A percentile compares a stretch with the other conserved stretches of the same genome.
phyloP scores from a whole-genome alignment of 2,888 invertebrate genomes.

The Drosophila algonquin region DNA sequence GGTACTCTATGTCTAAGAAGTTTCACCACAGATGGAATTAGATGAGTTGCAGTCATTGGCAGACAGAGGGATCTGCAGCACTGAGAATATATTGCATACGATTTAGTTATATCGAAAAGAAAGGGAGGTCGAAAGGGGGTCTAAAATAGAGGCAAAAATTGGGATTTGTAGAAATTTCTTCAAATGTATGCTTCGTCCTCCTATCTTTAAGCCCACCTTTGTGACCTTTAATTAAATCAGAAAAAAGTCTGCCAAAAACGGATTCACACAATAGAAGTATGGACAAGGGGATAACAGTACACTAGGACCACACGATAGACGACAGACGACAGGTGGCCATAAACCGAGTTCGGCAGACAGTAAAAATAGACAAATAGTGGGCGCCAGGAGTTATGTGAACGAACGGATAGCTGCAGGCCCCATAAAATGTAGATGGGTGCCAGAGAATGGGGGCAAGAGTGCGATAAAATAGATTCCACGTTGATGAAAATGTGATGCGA shows the following conservation, averaged over 20 bases:
- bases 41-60: neutral
- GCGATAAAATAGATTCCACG: slow-evolving; percentile 32
- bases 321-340: slow-evolving; percentile 23
- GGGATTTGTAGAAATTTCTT: no score
- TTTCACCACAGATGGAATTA: neutral
- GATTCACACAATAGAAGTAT: slow-evolving; percentile 3
- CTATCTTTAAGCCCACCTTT: neutral
- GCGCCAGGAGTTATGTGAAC: slow-evolving; percentile 50
- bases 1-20: neutral
- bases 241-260: slow-evolving; percentile 9
- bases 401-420: slow-evolving; percentile 49
- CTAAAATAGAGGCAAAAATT: no score
- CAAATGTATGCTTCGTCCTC: neutral
- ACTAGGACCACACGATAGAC: neutral
- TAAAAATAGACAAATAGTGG: slow-evolving; percentile 53
- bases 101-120: no score
- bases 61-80: neutral
- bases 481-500: slow-evolving; percentile 39
- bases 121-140: no score
- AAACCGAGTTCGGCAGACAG: slow-evolving; percentile 34
- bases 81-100: no score
- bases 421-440: slow-evolving; percentile 50
- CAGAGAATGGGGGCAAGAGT: slow-evolving; percentile 2
- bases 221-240: slow-evolving; percentile 27
- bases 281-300: neutral